These are phyloP conservation scores for Ganaspis sp. DNA, from an alignment of 1,140 invertebrate genomes.

Conservation along the genomic window DNA sequence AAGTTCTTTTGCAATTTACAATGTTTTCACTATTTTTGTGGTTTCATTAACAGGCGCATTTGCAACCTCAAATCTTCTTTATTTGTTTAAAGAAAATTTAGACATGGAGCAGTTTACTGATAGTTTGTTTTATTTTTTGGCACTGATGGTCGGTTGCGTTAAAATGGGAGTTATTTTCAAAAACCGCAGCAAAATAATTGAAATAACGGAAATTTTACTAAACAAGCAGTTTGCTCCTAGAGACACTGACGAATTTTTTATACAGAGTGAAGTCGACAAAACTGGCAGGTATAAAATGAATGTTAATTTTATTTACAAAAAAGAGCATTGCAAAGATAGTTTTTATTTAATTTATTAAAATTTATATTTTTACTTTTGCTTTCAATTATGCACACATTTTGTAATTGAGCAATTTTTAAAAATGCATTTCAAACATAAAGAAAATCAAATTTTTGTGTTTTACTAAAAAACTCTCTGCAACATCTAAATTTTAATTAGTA, in stretches of 20 bases:
- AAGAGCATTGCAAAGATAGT: no score
- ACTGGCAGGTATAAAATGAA: no score
- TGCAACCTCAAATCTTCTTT: neutral
- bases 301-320: no score
- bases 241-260: neutral
- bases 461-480: no score
- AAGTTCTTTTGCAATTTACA: neutral
- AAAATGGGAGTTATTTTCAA: neutral
- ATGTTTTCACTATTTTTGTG: neutral
- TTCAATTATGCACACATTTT: no score
- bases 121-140: neutral
- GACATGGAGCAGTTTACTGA: constrained; percentile 8
- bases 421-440: no score
- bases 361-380: no score
- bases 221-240: neutral
- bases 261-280: neutral
- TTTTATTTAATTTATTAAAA: no score
- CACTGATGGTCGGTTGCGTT: neutral
- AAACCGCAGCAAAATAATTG: neutral
- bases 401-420: no score
- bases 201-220: neutral
- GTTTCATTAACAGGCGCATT: neutral
- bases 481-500: no score
- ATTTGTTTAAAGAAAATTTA: neutral
- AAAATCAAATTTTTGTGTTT: no score